phyloP scores from a whole-genome alignment of 1,140 invertebrate genomes.

The Stegodyphus mimosarum region DNA sequence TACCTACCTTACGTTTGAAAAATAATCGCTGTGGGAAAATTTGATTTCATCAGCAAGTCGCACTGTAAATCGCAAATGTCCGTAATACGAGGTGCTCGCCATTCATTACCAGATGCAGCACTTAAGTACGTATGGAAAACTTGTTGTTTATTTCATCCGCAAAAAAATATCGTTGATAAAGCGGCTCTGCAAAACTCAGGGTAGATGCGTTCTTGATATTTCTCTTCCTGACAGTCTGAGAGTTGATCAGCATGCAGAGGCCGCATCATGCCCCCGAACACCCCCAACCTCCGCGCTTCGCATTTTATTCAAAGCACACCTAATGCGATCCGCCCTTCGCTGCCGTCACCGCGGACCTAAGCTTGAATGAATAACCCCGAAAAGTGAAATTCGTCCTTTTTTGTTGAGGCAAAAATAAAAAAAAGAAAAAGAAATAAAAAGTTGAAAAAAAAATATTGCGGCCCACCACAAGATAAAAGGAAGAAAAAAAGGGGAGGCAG shows the following conservation, averaged over 20 bases:
- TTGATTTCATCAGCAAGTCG: too few species aligned
- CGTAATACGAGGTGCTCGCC: too few species aligned
- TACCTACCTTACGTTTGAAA: too few species aligned
- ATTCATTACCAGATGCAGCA: too few species aligned
- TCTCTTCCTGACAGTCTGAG: too few species aligned
- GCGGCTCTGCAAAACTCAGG: not conserved
- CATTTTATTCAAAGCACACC: slow-evolving; percentile 50
- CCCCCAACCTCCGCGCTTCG: too few species aligned
- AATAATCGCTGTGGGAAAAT: too few species aligned
- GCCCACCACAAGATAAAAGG: not conserved
- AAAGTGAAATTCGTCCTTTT: slow-evolving; percentile 54
- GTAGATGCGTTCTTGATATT: not conserved
- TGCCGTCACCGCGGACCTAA: slow-evolving; percentile 7
- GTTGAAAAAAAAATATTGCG: not conserved
- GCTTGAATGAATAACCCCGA: slow-evolving; percentile 51
- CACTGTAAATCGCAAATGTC: too few species aligned
- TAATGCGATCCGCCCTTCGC: slow-evolving; percentile 11
- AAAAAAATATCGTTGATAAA: too few species aligned
- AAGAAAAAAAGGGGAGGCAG: slow-evolving; percentile 1
- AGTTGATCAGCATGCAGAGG: too few species aligned
- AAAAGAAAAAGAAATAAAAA: slow-evolving; percentile 16
- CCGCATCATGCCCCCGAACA: too few species aligned
- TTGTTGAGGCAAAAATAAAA: slow-evolving; percentile 8
- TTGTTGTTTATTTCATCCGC: not conserved
- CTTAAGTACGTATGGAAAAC: too few species aligned